Conservation (phyloP, 2,113 vertebrate species). For the Scytalopus superciliaris region DNA sequence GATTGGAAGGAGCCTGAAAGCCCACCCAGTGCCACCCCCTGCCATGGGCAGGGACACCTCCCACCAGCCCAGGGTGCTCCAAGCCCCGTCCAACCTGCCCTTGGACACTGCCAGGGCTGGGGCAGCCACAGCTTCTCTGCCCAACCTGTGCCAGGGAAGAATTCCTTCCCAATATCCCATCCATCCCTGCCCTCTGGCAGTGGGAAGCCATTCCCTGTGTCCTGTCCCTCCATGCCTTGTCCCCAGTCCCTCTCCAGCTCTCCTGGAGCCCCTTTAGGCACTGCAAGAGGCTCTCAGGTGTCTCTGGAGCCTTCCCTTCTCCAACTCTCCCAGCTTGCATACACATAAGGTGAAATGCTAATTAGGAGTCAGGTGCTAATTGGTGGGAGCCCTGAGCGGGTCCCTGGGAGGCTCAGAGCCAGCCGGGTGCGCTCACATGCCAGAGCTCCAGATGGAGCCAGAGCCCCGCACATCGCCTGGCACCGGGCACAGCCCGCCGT, state of each 20-base stretch:
- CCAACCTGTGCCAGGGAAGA: not conserved
- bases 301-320: no score
- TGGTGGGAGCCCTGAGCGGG: not conserved
- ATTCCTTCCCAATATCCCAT: not conserved
- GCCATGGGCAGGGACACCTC: not conserved
- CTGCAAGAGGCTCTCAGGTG: fast-evolving
- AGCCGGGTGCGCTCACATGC: not conserved
- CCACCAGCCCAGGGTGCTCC: not conserved
- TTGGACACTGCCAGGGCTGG: not conserved
- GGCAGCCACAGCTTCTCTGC: not conserved
- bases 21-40: not conserved
- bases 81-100: not conserved
- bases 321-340: not conserved
- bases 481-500: fast-evolving
- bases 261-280: fast-evolving
- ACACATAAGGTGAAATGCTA: not conserved
- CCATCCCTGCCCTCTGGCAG: fast-evolving
- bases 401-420: fast-evolving
- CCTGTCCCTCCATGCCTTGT: not conserved
- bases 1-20: not conserved
- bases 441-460: conserved; percentile 48
- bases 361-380: not conserved
- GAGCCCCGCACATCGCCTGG: not conserved
- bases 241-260: not conserved
- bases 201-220: not conserved